These are phyloP conservation scores for Aphelenchoides fujianensis DNA, from an alignment of 1,140 invertebrate species.

Conservation along the genomic window DNA sequence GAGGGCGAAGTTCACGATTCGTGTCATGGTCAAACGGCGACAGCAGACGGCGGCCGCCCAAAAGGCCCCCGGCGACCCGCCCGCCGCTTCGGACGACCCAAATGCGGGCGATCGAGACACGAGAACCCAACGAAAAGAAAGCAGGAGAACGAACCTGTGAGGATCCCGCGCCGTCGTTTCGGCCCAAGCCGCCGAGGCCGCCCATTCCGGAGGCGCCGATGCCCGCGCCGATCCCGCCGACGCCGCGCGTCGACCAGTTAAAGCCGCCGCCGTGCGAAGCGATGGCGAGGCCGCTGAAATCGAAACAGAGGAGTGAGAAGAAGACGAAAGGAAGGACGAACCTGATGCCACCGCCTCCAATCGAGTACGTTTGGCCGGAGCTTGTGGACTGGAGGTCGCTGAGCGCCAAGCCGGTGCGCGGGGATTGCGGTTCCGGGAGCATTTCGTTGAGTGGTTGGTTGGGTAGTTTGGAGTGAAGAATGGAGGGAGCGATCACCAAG, in stretches of 20 bases:
- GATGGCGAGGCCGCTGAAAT: conserved; percentile 21
- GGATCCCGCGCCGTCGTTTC: conserved; percentile 7
- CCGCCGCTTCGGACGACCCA: background rate
- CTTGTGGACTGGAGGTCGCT: conserved; percentile 48
- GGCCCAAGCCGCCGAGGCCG: conserved; percentile 23
- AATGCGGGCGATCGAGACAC: background rate
- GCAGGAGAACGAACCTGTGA: background rate
- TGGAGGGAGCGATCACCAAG: background rate
- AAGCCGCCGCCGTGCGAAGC: conserved; percentile 9
- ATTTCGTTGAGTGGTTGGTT: no score
- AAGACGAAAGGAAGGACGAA: background rate
- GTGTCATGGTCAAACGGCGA: background rate
- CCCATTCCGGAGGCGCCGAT: no score
- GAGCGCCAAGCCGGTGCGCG: conserved; percentile 51
- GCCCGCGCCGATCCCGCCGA: no score
- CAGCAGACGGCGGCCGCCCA: background rate
- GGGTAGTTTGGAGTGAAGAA: background rate
- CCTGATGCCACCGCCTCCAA: conserved; percentile 42
- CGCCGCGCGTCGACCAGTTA: conserved; percentile 48
- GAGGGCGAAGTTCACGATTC: background rate
- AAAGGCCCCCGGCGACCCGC: no score
- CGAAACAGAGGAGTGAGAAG: background rate
- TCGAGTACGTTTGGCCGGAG: conserved; percentile 30
- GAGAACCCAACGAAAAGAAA: background rate
- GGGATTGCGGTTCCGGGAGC: conserved; percentile 52